A percentile compares a stretch with the other conserved stretches of the same genome.
Evolutionary conservation across 2,888 invertebrate species (phyloP).

Genomic region (Tipula unca): DNA sequence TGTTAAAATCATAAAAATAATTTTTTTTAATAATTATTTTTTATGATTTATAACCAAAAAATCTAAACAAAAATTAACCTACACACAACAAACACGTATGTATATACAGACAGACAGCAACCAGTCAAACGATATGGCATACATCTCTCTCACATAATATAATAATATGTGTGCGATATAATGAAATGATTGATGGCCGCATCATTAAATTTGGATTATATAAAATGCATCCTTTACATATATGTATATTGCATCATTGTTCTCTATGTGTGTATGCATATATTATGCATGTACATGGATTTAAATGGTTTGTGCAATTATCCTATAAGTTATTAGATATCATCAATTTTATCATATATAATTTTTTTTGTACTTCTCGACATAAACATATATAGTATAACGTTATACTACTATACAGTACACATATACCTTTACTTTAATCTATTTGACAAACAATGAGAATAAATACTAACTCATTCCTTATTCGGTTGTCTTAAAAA

Average conservation of each 20-base stretch:
- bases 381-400: neutral
- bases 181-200: neutral
- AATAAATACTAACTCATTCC: neutral
- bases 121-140: neutral
- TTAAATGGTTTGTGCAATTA: neutral
- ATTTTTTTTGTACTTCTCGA: neutral
- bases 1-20: neutral
- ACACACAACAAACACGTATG: neutral
- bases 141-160: neutral
- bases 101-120: neutral
- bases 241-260: neutral
- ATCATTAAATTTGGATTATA: slow-evolving; percentile 2
- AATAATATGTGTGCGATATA: neutral
- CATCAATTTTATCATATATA: neutral
- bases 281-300: neutral
- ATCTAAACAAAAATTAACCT: neutral
- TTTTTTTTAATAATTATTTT: neutral
- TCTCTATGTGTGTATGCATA: neutral
- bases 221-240: neutral
- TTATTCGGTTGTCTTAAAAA: neutral
- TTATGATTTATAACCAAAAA: slow-evolving; percentile 8
- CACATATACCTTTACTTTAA: too few relatives aligned
- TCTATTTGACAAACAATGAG: neutral
- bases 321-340: neutral
- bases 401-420: neutral